These are phyloP conservation scores for Leptinotarsa tumamoca DNA, from an alignment of 2,888 invertebrate genomes.

Conservation along the genomic window DNA sequence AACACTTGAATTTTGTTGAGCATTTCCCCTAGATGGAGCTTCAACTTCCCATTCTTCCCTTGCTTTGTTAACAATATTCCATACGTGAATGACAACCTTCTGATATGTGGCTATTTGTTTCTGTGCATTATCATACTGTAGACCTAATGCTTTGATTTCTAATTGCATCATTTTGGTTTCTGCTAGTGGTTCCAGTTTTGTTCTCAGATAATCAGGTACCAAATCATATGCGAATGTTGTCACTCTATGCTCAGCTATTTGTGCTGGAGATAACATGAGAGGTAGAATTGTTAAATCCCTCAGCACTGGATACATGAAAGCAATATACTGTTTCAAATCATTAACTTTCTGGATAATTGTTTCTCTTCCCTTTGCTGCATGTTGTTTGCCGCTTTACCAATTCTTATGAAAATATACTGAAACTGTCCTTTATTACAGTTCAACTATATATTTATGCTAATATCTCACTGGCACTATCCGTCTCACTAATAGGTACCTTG, in stretches of 20 bases:
- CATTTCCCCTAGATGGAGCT: constrained; percentile 77
- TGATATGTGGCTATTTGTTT: constrained; percentile 95
- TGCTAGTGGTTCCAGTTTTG: constrained; percentile 94
- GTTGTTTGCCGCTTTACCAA: too few relatives aligned
- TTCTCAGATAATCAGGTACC: constrained; percentile 93
- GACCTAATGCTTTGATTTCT: constrained; percentile 70
- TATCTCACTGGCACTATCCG: too few relatives aligned
- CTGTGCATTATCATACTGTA: constrained; percentile 65
- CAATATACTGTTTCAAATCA: constrained; percentile 88
- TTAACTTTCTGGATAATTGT: constrained; percentile 73
- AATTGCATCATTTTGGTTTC: constrained; percentile 89
- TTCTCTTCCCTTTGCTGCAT: constrained; percentile 92
- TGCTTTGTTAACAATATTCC: constrained; percentile 91
- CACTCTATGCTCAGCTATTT: constrained; percentile 89
- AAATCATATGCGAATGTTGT: constrained; percentile 89
- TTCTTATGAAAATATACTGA: too few relatives aligned
- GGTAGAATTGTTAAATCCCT: constrained; percentile 89
- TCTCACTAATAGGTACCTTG: too few relatives aligned
- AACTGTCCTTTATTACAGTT: too few relatives aligned
- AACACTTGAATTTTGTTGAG: constrained; percentile 83
- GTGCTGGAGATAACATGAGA: constrained; percentile 85
- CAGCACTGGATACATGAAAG: constrained; percentile 85
- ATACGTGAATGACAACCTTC: constrained; percentile 91
- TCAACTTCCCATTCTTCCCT: constrained; percentile 97
- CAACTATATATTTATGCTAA: too few relatives aligned